Evolutionary conservation across 2,888 invertebrate genomes (phyloP), one percentile per base, ranked within the genome.

Genomic region (Ormia ochracea): DNA sequence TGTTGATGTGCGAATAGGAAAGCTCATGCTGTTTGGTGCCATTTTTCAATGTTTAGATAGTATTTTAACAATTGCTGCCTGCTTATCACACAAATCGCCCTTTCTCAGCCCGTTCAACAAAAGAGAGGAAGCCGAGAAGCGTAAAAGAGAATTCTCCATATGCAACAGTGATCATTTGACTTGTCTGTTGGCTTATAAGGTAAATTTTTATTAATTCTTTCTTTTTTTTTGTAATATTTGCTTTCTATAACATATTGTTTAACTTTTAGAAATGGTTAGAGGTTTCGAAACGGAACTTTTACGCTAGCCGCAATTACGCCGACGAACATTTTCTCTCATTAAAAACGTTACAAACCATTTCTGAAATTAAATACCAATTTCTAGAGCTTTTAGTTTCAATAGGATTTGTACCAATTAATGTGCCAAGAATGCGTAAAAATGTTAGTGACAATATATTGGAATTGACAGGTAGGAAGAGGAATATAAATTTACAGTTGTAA

Each of bases 11-110:
- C 92, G 96, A 83, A 94, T 97, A 83, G 97, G 97, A n/a, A 97
- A 98, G 87, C 91, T 98, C 82, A 95, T 98, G 91, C 89, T 98
- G 6, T 96, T 96, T 85, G 96, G 98, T 0, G 95, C 98, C 10
- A 96, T 98, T 79, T 95, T 98, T 87, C 90, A 90, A 95, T 98
- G 98, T 87, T 92, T 98, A 33, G 96, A 98, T 90, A 96, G 98
- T 0, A 94, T 97, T 0, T 91, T 98, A 2, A 98, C 97, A 3
- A 96, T 98, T 87, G 97, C 96, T 0, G 95, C 96, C 1, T 94
- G 94, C 88, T 90, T 96, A 41, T 95, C 95, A 83, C 93, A 94
- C 85, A 95, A 95, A 86, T 94, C 93, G 61, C 96, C 95, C 0
- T 96, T 96, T 86, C 92, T 94, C 0, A 91, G 93, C 45, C 95